Percentiles rank a stretch among this genome's conserved stretches.
phyloP scores from a whole-genome alignment of 2,797 vertebrate genomes.

The Esox masquinongy region DNA sequence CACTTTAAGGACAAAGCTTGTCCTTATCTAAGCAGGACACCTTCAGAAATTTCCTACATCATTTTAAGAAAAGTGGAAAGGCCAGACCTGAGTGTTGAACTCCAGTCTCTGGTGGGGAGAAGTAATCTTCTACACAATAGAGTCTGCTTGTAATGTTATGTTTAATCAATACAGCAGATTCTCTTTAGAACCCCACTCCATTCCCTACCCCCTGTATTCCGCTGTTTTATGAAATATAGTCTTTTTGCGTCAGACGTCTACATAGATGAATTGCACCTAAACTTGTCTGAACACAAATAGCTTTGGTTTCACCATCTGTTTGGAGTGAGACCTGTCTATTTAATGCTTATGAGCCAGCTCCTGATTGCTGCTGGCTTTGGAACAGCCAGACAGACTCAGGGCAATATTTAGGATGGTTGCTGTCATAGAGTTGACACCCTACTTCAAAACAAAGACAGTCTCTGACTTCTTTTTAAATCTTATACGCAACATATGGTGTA shows the following conservation, averaged over 20 bases:
- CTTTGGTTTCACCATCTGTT: slow-evolving; percentile 17
- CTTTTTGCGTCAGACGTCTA: slow-evolving; percentile 1
- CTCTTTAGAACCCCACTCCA: neutral
- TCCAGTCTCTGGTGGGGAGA: neutral
- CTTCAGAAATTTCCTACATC: slow-evolving; percentile 68
- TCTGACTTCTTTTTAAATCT: too few relatives aligned
- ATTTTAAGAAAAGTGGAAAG: slow-evolving; percentile 23
- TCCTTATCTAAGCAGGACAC: slow-evolving; percentile 73
- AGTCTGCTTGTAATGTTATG: neutral
- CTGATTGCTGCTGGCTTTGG: neutral
- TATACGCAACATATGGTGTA: too few relatives aligned
- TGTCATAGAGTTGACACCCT: too few relatives aligned
- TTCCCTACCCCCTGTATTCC: neutral
- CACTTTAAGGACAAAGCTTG: slow-evolving; percentile 64
- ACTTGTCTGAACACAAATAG: slow-evolving; percentile 15
- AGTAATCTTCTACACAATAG: neutral
- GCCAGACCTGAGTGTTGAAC: neutral
- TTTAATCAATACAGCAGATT: neutral
- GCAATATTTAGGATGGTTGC: neutral
- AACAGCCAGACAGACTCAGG: slow-evolving; percentile 1
- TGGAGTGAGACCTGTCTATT: neutral
- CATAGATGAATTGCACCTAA: slow-evolving; percentile 1
- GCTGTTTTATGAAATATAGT: slow-evolving; percentile 2
- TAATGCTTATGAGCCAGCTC: slow-evolving; percentile 4
- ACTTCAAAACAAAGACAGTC: too few relatives aligned